Percentiles rank a stretch among this genome's conserved stretches.
Conservation (phyloP, 2,888 invertebrate species). For the Dynastes grantii region DNA sequence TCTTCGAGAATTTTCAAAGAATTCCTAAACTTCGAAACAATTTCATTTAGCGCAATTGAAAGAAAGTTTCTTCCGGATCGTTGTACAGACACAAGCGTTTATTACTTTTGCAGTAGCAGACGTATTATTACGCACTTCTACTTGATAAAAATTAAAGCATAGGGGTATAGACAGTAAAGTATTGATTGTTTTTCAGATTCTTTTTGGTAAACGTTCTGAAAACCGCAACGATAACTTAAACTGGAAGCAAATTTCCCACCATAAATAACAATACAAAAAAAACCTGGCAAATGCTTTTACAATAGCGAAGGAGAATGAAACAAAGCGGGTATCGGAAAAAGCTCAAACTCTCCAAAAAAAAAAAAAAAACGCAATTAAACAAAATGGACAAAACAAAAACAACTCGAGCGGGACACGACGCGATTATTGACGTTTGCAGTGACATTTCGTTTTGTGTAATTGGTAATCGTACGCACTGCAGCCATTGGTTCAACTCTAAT, state of each 20-base stretch:
- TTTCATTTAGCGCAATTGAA: conserved; percentile 20
- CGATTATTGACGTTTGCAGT: conserved; percentile 42
- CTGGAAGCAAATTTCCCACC: not conserved
- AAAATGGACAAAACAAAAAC: conserved; percentile 28
- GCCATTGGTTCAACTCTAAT: conserved; percentile 43
- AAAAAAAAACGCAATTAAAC: conserved; percentile 36
- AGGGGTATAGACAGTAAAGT: too few relatives aligned
- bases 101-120: not conserved
- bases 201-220: not conserved
- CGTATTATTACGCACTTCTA: not conserved
- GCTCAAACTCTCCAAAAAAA: conserved; percentile 8
- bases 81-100: not conserved
- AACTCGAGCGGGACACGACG: conserved; percentile 16
- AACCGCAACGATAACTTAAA: conserved; percentile 10
- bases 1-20: conserved; percentile 9
- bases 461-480: conserved; percentile 43
- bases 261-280: conserved; percentile 9
- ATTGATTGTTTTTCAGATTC: not conserved
- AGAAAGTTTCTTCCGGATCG: not conserved
- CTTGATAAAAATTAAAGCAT: too few relatives aligned
- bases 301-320: not conserved
- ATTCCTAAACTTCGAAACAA: conserved; percentile 11
- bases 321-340: conserved; percentile 13
- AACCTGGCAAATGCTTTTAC: not conserved
- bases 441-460: conserved; percentile 41